phyloP scores from a whole-genome alignment of 2,888 invertebrate species.

The Drosophila koepferae region DNA sequence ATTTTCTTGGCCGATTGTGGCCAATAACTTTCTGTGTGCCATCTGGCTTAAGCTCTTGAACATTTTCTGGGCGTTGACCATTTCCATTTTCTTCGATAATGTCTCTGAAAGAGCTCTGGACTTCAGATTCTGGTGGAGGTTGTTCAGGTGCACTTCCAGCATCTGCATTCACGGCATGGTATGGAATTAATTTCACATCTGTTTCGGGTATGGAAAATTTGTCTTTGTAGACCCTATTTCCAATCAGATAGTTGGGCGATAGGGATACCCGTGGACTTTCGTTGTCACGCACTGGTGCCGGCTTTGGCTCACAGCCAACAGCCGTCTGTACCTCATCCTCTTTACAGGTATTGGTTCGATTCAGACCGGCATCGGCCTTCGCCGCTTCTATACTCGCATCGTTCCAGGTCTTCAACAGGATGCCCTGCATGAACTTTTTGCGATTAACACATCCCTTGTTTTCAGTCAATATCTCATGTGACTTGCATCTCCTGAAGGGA shows the following conservation, averaged over 20 bases:
- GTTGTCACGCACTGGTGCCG: neutral
- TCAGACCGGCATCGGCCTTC: neutral
- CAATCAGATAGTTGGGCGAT: conserved; percentile 10
- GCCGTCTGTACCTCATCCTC: conserved; percentile 6
- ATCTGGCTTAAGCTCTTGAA: no score
- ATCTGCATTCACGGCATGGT: no score
- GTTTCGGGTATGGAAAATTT: neutral
- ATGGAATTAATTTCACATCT: no score
- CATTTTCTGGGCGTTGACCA: no score
- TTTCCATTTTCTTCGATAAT: no score
- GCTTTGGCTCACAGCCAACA: conserved; percentile 18
- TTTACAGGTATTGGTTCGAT: no score
- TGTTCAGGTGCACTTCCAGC: no score
- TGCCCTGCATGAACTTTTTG: neutral
- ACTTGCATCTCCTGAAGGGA: conserved; percentile 13
- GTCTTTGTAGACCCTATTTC: conserved; percentile 10
- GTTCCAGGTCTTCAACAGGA: conserved; percentile 22
- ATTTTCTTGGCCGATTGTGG: conserved; percentile 25
- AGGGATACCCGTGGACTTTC: neutral
- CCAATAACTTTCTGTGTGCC: conserved; percentile 5
- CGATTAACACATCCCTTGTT: conserved; percentile 45
- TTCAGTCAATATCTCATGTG: conserved; percentile 23
- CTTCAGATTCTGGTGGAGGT: no score
- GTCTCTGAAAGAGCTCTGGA: no score
- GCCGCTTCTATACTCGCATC: neutral